Evolutionary conservation across 2,888 invertebrate species (phyloP).

Genomic region (Neocrepidodera transversa): DNA sequence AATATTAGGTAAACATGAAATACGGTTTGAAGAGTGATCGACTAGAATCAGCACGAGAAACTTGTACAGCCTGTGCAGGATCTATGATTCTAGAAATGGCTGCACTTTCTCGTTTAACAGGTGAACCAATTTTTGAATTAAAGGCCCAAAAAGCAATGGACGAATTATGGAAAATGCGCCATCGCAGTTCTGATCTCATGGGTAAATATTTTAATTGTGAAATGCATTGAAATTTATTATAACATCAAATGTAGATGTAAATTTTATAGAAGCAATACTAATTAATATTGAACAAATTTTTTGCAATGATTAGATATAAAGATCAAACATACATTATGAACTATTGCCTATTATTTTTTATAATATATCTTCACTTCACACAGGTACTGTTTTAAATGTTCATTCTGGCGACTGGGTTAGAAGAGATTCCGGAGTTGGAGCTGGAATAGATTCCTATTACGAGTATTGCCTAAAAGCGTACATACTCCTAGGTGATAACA

Average conservation of each 20-base stretch:
- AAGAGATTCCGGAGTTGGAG: slow-evolving; percentile 97
- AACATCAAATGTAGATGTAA: too few relatives aligned
- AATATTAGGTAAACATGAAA: slow-evolving; percentile 75
- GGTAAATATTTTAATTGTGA: slow-evolving; percentile 61
- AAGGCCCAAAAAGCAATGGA: slow-evolving; percentile 97
- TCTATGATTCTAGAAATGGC: slow-evolving; percentile 98
- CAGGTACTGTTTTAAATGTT: slow-evolving; percentile 84
- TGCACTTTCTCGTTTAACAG: slow-evolving; percentile 90
- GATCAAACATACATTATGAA: neutral
- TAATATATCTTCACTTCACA: too few relatives aligned
- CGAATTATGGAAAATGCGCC: slow-evolving; percentile 92
- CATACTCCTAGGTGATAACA: slow-evolving; percentile 91
- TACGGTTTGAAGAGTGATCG: slow-evolving; percentile 81
- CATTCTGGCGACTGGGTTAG: slow-evolving; percentile 98
- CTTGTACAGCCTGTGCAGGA: slow-evolving; percentile 98
- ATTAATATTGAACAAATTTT: too few relatives aligned
- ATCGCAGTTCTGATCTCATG: slow-evolving; percentile 90
- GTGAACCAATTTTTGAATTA: slow-evolving; percentile 90
- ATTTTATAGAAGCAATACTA: too few relatives aligned
- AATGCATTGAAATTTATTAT: too few relatives aligned
- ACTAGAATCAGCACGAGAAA: slow-evolving; percentile 80
- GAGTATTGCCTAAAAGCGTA: slow-evolving; percentile 98
- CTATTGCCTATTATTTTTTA: neutral
- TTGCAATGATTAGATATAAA: too few relatives aligned
- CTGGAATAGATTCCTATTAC: slow-evolving; percentile 98